Evolutionary conservation across 2,888 invertebrate species (phyloP).

Genomic region (Philereme transversata): DNA sequence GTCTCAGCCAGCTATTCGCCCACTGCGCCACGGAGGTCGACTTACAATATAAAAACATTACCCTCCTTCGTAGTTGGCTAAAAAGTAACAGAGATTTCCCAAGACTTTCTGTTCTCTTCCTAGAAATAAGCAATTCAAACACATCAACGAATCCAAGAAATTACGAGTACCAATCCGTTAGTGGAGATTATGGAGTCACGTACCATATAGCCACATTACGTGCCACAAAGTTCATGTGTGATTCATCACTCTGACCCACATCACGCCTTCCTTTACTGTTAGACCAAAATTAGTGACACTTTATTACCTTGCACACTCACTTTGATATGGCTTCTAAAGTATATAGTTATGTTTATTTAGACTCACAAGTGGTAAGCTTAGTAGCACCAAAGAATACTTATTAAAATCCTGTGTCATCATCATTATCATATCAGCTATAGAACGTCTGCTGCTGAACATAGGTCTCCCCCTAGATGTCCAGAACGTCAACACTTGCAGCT

Average conservation of each 20-base stretch:
- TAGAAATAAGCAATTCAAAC: slow-evolving; percentile 23
- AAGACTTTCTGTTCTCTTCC: slow-evolving; percentile 8
- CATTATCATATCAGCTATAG: too few species aligned
- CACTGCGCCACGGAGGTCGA: too few species aligned
- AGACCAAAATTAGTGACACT: slow-evolving; percentile 43
- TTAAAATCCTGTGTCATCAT: too few species aligned
- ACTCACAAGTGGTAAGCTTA: neutral
- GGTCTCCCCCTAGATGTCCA: too few species aligned
- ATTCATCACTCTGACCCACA: slow-evolving; percentile 69
- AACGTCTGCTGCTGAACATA: too few species aligned
- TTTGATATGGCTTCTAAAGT: slow-evolving; percentile 39
- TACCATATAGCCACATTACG: slow-evolving; percentile 56
- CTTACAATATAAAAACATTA: too few species aligned
- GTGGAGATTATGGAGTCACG: slow-evolving; percentile 61
- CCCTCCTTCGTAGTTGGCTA: too few species aligned
- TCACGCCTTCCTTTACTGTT: slow-evolving; percentile 59
- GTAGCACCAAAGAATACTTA: too few species aligned
- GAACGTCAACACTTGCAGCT: too few species aligned
- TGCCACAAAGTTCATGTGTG: slow-evolving; percentile 59
- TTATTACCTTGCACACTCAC: slow-evolving; percentile 39
- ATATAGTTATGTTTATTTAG: slow-evolving; percentile 16
- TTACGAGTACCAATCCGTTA: slow-evolving; percentile 34
- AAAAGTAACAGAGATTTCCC: slow-evolving; percentile 5
- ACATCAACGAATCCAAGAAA: slow-evolving; percentile 36
- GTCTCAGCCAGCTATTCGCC: too few species aligned